Percentiles rank a stretch among this genome's conserved stretches.
Conservation (phyloP, 2,888 invertebrate genomes). For the Synanthedon tipuliformis region DNA sequence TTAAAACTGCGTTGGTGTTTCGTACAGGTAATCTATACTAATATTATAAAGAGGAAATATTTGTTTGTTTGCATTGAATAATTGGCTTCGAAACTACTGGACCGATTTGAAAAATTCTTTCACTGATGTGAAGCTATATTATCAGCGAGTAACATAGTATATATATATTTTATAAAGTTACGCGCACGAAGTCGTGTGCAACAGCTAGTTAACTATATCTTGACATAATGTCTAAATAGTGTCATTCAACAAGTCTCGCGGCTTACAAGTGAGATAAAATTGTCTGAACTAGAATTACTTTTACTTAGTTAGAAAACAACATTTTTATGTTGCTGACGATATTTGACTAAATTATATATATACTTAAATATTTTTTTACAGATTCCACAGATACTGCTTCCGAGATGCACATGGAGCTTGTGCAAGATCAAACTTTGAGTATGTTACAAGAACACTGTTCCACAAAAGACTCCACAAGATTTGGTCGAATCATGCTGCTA, state of each 20-base stretch:
- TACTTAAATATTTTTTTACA: not conserved
- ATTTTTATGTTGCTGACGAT: not conserved
- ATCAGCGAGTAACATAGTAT: no score
- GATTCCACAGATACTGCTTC: conserved; percentile 24
- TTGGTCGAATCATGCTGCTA: conserved; percentile 80
- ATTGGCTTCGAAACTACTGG: no score
- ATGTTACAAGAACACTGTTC: conserved; percentile 80
- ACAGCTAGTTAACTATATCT: not conserved
- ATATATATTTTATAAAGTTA: no score
- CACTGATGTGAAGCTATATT: no score
- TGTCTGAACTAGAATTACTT: not conserved
- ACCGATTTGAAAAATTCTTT: no score
- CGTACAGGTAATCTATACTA: conserved; percentile 74
- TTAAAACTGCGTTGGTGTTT: conserved; percentile 86
- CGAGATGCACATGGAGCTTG: conserved; percentile 66
- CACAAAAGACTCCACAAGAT: conserved; percentile 63
- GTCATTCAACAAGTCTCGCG: no score
- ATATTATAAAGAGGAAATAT: no score
- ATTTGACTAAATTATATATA: not conserved
- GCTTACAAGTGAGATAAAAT: not conserved
- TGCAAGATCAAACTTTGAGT: conserved; percentile 85
- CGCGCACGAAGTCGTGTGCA: no score
- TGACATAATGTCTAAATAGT: no score
- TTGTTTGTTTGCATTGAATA: no score
- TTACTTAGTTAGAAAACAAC: conserved; percentile 2